These are phyloP conservation scores for Leucoma salicis DNA, from an alignment of 2,888 invertebrate genomes.

Conservation along the genomic window DNA sequence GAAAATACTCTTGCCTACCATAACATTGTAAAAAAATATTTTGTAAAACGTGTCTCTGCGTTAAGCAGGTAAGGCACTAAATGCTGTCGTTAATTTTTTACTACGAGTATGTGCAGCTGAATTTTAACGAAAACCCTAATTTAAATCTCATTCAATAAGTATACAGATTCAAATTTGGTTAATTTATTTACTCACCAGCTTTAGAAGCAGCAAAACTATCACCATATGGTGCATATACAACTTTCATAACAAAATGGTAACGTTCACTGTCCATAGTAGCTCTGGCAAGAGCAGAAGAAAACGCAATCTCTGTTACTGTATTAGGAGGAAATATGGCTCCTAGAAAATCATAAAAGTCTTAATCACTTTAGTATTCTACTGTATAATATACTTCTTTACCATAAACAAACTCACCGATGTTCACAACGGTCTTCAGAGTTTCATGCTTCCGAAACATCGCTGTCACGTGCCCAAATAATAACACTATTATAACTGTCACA, in stretches of 20 bases:
- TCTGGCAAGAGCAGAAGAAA: conserved; percentile 60
- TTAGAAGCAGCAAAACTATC: conserved; percentile 70
- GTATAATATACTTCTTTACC: background rate
- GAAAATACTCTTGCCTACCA: no score
- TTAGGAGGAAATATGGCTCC: conserved; percentile 70
- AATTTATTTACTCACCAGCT: conserved; percentile 49
- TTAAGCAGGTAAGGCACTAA: no score
- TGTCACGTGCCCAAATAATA: conserved; percentile 40
- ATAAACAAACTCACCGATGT: conserved; percentile 57
- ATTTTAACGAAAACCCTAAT: no score
- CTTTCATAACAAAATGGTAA: conserved; percentile 59
- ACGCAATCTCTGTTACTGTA: conserved; percentile 67
- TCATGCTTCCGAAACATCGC: conserved; percentile 64
- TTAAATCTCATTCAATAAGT: no score
- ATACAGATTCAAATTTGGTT: no score
- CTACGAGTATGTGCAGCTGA: no score
- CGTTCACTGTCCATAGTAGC: conserved; percentile 71
- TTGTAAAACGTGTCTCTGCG: no score
- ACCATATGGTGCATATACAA: conserved; percentile 53
- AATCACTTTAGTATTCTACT: background rate
- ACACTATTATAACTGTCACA: conserved; percentile 34
- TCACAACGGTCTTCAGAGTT: conserved; percentile 55
- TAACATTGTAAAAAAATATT: no score
- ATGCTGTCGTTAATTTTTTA: no score
- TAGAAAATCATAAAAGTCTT: conserved; percentile 28